These are phyloP conservation scores for Diadegma fenestrale DNA, from an alignment of 2,888 invertebrate genomes.

Conservation along the genomic window DNA sequence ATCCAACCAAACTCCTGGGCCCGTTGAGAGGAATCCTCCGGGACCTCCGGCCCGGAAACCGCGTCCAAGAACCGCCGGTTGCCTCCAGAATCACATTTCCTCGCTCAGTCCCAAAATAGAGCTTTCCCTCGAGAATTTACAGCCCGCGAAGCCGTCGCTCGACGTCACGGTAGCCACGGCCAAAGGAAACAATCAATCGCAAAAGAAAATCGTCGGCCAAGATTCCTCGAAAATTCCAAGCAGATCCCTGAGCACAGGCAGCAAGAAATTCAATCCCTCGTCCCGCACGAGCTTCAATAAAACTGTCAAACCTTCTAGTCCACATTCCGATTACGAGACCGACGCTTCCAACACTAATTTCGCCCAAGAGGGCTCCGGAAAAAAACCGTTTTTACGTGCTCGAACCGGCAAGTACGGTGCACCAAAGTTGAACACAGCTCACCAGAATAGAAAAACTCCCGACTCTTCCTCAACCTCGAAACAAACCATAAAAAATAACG, in stretches of 20 bases:
- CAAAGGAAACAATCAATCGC: not conserved
- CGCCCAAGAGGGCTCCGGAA: not conserved
- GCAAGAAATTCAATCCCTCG: constrained; percentile 24
- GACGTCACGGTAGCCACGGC: not conserved
- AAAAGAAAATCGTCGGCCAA: not conserved
- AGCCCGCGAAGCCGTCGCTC: not conserved
- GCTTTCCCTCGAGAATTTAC: constrained; percentile 42
- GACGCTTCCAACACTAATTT: constrained; percentile 22
- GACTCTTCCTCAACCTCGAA: not conserved
- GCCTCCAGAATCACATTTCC: constrained; percentile 23
- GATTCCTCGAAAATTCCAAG: constrained; percentile 28
- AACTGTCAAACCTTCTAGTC: constrained; percentile 14
- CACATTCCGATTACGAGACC: not conserved
- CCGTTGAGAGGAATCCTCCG: constrained; percentile 17
- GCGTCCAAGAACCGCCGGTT: constrained; percentile 49
- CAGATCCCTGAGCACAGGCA: constrained; percentile 4
- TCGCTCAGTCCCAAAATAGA: constrained; percentile 57
- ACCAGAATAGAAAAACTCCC: constrained; percentile 6
- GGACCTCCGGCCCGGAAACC: not conserved
- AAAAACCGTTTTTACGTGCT: constrained; percentile 59
- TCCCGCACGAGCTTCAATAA: constrained; percentile 34
- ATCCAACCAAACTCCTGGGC: not conserved
- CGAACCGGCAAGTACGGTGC: constrained; percentile 62
- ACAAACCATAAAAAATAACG: constrained; percentile 6
- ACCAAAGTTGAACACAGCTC: constrained; percentile 30